A percentile compares a stretch with the other conserved stretches of the same genome.
Evolutionary conservation across 2,888 invertebrate genomes (phyloP).

Genomic region (Drosophila cognata): DNA sequence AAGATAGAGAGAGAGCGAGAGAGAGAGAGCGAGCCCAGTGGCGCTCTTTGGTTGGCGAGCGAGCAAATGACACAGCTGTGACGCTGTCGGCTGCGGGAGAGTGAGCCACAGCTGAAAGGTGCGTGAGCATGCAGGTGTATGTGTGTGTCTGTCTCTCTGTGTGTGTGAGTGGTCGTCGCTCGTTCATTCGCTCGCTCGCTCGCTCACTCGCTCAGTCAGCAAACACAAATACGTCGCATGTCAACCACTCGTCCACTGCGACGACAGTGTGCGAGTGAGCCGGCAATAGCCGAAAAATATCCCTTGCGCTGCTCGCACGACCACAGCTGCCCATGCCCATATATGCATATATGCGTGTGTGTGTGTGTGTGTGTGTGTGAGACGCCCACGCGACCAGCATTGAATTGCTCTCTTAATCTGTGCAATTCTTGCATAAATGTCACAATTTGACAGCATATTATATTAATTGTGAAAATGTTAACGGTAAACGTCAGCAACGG

Average conservation of each 20-base stretch:
- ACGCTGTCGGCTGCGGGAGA: constrained; percentile 41
- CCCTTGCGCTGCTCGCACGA: constrained; percentile 30
- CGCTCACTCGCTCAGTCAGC: constrained; percentile 64
- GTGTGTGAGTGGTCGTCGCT: constrained; percentile 29
- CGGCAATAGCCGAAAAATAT: constrained; percentile 45
- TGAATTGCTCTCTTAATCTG: constrained; percentile 20
- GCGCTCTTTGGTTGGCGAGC: constrained; percentile 65
- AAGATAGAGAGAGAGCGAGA: constrained; percentile 33
- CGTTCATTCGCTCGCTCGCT: constrained; percentile 46
- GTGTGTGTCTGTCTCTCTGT: constrained; percentile 33
- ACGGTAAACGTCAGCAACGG: constrained; percentile 20
- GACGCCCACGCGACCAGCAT: constrained; percentile 26
- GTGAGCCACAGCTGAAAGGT: constrained; percentile 28
- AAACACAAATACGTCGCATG: constrained; percentile 80
- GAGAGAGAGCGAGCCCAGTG: constrained; percentile 45
- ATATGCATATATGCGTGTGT: constrained; percentile 3
- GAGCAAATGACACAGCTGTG: constrained; percentile 66
- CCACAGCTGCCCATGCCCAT: constrained; percentile 13
- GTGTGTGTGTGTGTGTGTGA: constrained; percentile 29
- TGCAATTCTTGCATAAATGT: background rate
- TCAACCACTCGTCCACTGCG: constrained; percentile 80
- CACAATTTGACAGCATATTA: background rate
- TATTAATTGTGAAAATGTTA: constrained; percentile 1
- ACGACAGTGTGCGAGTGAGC: constrained; percentile 75
- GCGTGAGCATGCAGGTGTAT: constrained; percentile 55